Conservation (phyloP, 2,888 invertebrate species). For the Leptinotarsa rubiginosa region DNA sequence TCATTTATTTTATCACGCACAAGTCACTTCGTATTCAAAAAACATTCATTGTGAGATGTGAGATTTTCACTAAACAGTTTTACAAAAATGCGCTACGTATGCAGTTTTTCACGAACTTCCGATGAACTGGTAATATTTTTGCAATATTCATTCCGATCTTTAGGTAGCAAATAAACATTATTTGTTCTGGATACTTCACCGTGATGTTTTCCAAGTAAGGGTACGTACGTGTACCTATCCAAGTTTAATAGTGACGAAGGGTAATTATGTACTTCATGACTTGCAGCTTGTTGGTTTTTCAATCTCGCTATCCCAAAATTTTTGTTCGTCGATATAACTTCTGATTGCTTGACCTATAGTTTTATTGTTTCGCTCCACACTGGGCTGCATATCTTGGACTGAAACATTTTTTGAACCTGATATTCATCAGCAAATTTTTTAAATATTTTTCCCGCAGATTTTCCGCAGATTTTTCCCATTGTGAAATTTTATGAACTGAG, state of each 20-base stretch:
- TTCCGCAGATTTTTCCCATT: too few species aligned
- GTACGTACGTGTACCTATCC: not conserved
- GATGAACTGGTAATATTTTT: not conserved
- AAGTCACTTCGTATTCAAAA: too few species aligned
- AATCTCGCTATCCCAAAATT: constrained; percentile 49
- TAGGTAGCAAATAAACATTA: constrained; percentile 1
- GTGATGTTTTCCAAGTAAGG: not conserved
- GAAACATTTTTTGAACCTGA: constrained; percentile 31
- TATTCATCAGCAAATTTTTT: not conserved
- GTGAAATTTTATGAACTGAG: not conserved
- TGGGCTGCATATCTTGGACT: constrained; percentile 55
- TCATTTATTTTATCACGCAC: too few species aligned
- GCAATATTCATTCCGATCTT: not conserved
- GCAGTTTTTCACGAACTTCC: too few species aligned
- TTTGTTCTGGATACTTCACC: not conserved
- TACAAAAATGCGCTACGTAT: too few species aligned
- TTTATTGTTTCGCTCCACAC: constrained; percentile 53
- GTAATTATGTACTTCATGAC: constrained; percentile 47
- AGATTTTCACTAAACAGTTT: too few species aligned
- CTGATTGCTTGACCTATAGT: constrained; percentile 52
- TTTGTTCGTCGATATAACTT: constrained; percentile 42
- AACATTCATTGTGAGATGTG: too few species aligned
- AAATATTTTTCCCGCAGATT: not conserved
- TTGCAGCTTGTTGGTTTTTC: constrained; percentile 49
- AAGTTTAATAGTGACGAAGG: not conserved